Base-by-base conservation (phyloP, 2,888 invertebrate species). In the Urechis unicinctus region DNA sequence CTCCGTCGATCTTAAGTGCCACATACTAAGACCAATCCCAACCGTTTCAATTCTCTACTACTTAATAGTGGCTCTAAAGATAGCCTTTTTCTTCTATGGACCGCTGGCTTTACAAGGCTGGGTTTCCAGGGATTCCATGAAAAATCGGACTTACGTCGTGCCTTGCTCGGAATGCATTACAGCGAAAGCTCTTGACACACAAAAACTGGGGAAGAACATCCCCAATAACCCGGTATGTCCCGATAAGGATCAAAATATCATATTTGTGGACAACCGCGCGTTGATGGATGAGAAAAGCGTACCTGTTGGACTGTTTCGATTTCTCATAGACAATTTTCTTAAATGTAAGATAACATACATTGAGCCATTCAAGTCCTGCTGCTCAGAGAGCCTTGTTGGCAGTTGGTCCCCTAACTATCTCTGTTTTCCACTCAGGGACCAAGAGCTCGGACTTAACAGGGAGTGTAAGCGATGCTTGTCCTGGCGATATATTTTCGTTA, bases 141-240 rank as follows among this genome's bases (percentile, higher is more conserved):
- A 68, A 36, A 69, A 71, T 6, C 64, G 70, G 0, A 72, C 71
- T 53, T 76, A 76, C 56, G 65, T 71, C 3, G 67, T 73, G 1
- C 53, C 52, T 17, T 43, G 60, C 17, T 36, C 25, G 2, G 53
- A 58, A 17, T 47, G 52, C 4, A 47, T 63, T 49, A n/a, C n/a
- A n/a, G n/a, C n/a, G n/a, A n/a, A n/a, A n/a, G n/a, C n/a, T n/a
- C n/a, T n/a, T n/a, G n/a, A n/a, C n/a, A n/a, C n/a, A n/a, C n/a
- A n/a, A n/a, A n/a, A n/a, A n/a, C n/a, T n/a, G n/a, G n/a, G n/a
- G n/a, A n/a, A n/a, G n/a, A n/a, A n/a, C n/a, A n/a, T n/a, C n/a
- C n/a, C n/a, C n/a, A n/a, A n/a, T n/a, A n/a, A n/a, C n/a, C n/a
- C n/a, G n/a, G n/a, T n/a, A n/a, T n/a, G n/a, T n/a, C n/a, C n/a